Evolutionary conservation across 2,113 vertebrate species (phyloP).

Genomic region (Passer montanus): DNA sequence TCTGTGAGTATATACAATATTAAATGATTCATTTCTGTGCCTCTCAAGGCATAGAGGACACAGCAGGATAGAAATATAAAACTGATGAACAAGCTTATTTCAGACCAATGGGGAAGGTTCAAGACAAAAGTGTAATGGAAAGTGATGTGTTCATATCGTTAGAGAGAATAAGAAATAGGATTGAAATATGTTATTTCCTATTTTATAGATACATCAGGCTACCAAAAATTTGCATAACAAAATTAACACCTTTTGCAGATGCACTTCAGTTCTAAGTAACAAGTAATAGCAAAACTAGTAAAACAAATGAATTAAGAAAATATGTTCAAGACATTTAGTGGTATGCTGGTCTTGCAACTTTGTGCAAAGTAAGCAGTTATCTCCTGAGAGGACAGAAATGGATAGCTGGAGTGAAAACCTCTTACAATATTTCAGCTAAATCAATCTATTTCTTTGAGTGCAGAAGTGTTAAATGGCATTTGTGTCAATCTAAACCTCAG

Average conservation of each 20-base stretch:
- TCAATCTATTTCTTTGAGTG: neutral
- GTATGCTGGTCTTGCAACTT: neutral
- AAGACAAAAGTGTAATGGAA: neutral
- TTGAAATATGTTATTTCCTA: neutral
- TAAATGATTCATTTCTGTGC: neutral
- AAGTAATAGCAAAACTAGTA: neutral
- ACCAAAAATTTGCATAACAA: neutral
- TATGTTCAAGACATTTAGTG: neutral
- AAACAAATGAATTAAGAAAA: neutral
- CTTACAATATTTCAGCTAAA: neutral
- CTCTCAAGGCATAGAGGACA: neutral
- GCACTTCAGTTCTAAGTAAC: neutral
- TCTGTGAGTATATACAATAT: neutral
- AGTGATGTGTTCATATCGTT: neutral
- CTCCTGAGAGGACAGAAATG: neutral
- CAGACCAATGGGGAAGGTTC: neutral
- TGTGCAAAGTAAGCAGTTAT: neutral
- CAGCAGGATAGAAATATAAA: neutral
- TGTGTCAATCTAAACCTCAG: neutral
- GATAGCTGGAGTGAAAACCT: neutral
- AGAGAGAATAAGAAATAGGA: neutral
- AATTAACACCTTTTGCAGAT: neutral
- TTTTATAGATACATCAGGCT: neutral
- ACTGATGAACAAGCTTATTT: neutral
- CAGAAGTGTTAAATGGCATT: neutral